Base-by-base conservation (phyloP, 37 sponge, comb jelly and placozoan genomes). In the Spongia lamella region DNA sequence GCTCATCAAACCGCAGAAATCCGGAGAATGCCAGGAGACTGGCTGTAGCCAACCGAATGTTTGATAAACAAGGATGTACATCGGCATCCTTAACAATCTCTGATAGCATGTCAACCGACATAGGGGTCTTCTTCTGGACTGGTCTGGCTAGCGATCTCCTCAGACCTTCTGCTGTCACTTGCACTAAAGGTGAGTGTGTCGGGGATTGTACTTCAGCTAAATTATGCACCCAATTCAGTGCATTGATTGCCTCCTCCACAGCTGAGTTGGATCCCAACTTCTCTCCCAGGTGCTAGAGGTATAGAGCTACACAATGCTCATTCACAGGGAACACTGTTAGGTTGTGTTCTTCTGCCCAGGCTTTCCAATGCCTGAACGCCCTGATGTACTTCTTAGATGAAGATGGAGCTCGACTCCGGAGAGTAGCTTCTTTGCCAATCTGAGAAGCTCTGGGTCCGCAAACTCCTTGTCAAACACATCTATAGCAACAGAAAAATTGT, bases 371-470 rank as follows among this genome's bases (percentile, higher is more conserved):
- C 29, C 37, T 27, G 30, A 69, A 79, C 29, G 80, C 80, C 15
- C 70, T 61, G 39, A 20, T n/a, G 50, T 79, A 79, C 51, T n/a
- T n/a, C n/a, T n/a, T n/a, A n/a, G n/a, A n/a, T n/a, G n/a, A 69
- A 20, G 60, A 35, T 25, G 40, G 43, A 16, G 80, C 80, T 25
- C 70, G 64, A 68, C 70, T 36, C 27, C 35, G 16, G 17, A 79
- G 70, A 70, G 80, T 31, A 79, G 50, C 19, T 30, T 15, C 57
- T 22, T 38, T 21, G 80, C 69, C 25, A 79, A 40, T 24, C 34
- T 24, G 27, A 38, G 22, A 38, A 79, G 80, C 61, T 79, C 80
- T n/a, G 80, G 80, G 43, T 79, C 70, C 20, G 63, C 66, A 20
- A 51, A 20, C 31, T 49, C 55, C 16, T n/a, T n/a, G n/a, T n/a